phyloP scores from a whole-genome alignment of 2,113 vertebrate genomes.

The Sebastes fasciatus region DNA sequence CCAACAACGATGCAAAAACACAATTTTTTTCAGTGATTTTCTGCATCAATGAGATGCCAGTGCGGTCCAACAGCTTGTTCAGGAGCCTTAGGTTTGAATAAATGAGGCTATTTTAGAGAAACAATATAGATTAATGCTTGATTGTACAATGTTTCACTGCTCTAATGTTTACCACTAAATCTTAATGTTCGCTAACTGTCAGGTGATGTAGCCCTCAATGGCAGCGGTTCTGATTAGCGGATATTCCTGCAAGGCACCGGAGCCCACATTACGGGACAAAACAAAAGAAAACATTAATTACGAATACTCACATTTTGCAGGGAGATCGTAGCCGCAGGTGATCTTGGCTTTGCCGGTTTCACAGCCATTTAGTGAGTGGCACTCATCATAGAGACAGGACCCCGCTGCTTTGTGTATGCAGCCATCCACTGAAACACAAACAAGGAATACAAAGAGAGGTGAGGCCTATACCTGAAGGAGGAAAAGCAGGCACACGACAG shows the following conservation, averaged over 20 bases:
- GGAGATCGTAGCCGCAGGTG: constrained; percentile 96
- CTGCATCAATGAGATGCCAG: background rate
- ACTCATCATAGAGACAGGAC: constrained; percentile 93
- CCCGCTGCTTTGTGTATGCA: constrained; percentile 98
- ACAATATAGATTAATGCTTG: constrained; percentile 45
- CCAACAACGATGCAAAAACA: background rate
- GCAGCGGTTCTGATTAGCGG: constrained; percentile 41
- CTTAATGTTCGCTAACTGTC: constrained; percentile 44
- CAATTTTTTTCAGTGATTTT: constrained; percentile 11
- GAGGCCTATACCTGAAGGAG: constrained; percentile 33
- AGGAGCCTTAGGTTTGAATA: constrained; percentile 21
- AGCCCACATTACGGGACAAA: constrained; percentile 28
- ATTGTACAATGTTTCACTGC: constrained; percentile 5
- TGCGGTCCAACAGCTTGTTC: constrained; percentile 18
- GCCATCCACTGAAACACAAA: constrained; percentile 90
- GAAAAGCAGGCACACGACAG: constrained; percentile 14
- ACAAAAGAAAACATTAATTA: constrained; percentile 41
- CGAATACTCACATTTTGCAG: constrained; percentile 94
- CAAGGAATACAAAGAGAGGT: constrained; percentile 52
- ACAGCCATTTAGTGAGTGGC: constrained; percentile 93
- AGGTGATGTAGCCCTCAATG: constrained; percentile 45
- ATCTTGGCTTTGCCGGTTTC: constrained; percentile 97
- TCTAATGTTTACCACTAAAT: constrained; percentile 41
- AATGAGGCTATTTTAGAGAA: constrained; percentile 35
- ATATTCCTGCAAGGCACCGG: constrained; percentile 18